A percentile compares a stretch with the other conserved stretches of the same genome.
Evolutionary conservation across 2,888 invertebrate genomes (phyloP).

Genomic region (Megalurothrips usitatus): DNA sequence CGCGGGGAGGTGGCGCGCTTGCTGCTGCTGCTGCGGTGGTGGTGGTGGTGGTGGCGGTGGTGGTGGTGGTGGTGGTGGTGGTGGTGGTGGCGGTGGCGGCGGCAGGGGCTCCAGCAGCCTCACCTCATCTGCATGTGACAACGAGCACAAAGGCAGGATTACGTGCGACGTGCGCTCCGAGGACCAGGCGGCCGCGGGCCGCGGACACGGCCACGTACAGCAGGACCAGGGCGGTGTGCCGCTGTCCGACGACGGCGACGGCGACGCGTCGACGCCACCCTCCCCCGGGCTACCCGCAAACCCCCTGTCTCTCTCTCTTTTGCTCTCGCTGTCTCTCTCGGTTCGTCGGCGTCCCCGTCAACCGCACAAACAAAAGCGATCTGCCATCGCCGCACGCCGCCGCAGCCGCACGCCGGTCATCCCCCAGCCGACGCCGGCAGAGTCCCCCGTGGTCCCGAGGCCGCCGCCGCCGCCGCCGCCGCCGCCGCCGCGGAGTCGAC

Average conservation of each 20-base stretch:
- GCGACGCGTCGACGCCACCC: not conserved
- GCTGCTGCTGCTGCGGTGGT: no score
- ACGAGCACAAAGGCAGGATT: constrained; percentile 15
- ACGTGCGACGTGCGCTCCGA: not conserved
- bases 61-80: not conserved
- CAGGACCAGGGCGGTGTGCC: no score
- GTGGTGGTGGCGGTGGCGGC: not conserved
- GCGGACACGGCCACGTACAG: no score
- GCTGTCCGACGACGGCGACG: not conserved
- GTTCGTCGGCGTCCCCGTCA: not conserved
- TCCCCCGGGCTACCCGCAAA: not conserved
- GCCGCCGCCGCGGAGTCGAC: not conserved
- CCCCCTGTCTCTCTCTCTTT: no score
- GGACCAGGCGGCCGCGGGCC: no score
- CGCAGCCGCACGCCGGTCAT: not conserved
- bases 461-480: not conserved
- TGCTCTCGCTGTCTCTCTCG: no score
- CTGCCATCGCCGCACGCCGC: no score
- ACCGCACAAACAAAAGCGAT: constrained; percentile 10
- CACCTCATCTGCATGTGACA: constrained; percentile 24
- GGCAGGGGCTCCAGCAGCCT: not conserved
- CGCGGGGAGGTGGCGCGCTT: not conserved
- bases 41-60: not conserved
- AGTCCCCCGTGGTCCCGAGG: not conserved
- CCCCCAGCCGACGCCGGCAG: no score